Evolutionary conservation across 2,888 invertebrate genomes (phyloP), one percentile per base, ranked within the genome.

Genomic region (Sylvicola cinctus): DNA sequence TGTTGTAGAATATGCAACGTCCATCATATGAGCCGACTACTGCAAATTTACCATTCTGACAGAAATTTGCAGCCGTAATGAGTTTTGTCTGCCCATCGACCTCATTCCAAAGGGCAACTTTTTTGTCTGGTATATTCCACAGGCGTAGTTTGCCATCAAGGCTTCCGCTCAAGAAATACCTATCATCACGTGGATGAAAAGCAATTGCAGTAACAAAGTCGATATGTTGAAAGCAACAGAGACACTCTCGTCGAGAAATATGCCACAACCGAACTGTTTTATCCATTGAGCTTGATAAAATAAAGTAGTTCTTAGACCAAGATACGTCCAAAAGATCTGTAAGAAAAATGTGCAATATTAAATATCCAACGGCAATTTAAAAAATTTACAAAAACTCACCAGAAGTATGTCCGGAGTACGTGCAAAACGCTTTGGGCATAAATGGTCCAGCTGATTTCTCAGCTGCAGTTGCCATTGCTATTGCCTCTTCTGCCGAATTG

Each of bases 51-150:
- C 95, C 96, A 62, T 93, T 91, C 53, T 88, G 84, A 49, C 91
- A 93, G 61, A 95, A 95, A 58, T 91, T 93, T 0, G 93, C 93
- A 0, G 95, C 90, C 0, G 95, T 95, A 50, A 95, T 95, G 10
- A 95, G 65, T 50, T 88, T 90, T 2, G 83, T 79, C 48, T 80
- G 83, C n/a, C 90, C 88, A 54, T 85, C 84, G 0, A 91, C 78
- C 61, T 95, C 95, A 56, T 88, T 95, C 93, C 95, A 96, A 6
- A 93, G 74, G 0, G 91, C 90, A 6, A 96, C 95, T 66, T 93
- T 93, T 55, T 98, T 98, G 53, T 99, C 96, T 0, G 96, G 95
- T 50, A 98, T 98, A 58, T 96, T 93, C 98, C 98, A 99, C 6
- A 99, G 62, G n/a, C 98, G 66, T 33, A 99, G 63, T 60, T 96